Conservation (phyloP, 2,888 invertebrate genomes). For the Drosophila peninsularis region DNA sequence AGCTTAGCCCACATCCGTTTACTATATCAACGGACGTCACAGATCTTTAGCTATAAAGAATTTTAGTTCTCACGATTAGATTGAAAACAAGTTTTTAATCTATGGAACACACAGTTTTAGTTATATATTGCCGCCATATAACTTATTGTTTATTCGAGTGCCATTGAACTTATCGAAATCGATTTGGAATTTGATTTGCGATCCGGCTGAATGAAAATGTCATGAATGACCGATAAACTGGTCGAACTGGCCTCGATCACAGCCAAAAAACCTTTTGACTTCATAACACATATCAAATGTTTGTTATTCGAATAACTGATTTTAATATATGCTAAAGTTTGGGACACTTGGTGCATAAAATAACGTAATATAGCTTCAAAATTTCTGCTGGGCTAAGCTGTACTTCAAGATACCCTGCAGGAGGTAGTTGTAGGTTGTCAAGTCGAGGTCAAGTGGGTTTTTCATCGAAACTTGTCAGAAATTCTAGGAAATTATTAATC, state of each 20-base stretch:
- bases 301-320: not conserved
- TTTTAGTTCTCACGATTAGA: slow-evolving; percentile 22
- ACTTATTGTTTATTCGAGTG: slow-evolving; percentile 6
- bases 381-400: not conserved
- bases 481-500: too few species aligned
- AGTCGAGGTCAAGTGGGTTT: not conserved
- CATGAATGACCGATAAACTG: not conserved
- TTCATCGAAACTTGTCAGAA: too few species aligned
- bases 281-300: not conserved
- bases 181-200: slow-evolving; percentile 17
- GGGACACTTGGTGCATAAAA: not conserved
- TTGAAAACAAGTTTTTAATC: slow-evolving; percentile 3
- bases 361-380: not conserved
- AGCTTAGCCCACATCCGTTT: not conserved
- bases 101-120: not conserved
- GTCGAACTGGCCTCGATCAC: slow-evolving; percentile 1
- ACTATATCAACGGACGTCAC: slow-evolving; percentile 6
- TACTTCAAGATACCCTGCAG: not conserved
- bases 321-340: not conserved
- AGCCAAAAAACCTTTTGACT: not conserved
- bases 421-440: not conserved
- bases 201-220: not conserved
- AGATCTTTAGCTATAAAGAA: not conserved
- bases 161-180: slow-evolving; percentile 1
- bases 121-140: slow-evolving; percentile 3